Evolutionary conservation across 2,113 vertebrate genomes (phyloP).

Genomic region (Stigmatopora argus): DNA sequence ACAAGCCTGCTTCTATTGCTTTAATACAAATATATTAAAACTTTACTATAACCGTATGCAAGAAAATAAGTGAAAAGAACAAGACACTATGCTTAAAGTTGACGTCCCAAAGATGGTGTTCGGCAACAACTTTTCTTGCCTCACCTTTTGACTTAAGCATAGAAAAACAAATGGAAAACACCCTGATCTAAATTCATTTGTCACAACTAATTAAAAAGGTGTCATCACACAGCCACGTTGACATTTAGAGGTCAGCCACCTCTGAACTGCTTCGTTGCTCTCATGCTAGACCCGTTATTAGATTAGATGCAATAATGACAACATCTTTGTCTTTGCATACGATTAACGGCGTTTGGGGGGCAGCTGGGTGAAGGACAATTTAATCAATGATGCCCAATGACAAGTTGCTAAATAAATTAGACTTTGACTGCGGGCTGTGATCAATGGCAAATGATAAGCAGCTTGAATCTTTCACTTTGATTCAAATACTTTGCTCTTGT

Average conservation of each 20-base stretch:
- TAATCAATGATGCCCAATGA: constrained; percentile 93
- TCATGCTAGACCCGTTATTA: constrained; percentile 91
- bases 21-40: no score
- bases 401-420: constrained; percentile 99
- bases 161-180: not conserved
- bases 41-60: no score
- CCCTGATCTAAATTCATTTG: constrained; percentile 51
- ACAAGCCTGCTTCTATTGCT: no score
- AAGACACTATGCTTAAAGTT: no score
- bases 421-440: constrained; percentile 75
- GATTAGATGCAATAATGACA: constrained; percentile 97
- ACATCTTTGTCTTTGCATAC: constrained; percentile 95
- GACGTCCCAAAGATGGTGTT: not conserved
- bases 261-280: constrained; percentile 82
- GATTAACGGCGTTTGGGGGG: constrained; percentile 83
- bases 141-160: not conserved
- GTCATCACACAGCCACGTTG: constrained; percentile 67
- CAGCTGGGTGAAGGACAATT: constrained; percentile 76
- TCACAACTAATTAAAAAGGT: constrained; percentile 82
- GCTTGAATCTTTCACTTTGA: constrained; percentile 1
- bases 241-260: constrained; percentile 80
- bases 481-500: not conserved
- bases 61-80: no score
- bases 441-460: constrained; percentile 71
- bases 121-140: not conserved